phyloP scores from a whole-genome alignment of 2,797 vertebrate species.

The Lithobates sylvaticus region DNA sequence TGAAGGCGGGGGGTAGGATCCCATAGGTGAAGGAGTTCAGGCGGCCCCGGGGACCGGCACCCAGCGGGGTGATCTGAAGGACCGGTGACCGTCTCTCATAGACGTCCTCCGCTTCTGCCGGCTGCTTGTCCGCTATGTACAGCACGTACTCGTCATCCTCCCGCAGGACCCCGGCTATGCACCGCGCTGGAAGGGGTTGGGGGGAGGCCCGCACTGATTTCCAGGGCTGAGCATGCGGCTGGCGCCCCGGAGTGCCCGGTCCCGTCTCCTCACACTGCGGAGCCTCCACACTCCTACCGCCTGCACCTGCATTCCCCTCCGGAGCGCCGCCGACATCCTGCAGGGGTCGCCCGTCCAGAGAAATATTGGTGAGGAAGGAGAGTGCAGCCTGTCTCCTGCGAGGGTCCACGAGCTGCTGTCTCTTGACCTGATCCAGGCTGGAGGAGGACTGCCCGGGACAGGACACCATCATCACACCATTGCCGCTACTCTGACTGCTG shows the following conservation, averaged over 20 bases:
- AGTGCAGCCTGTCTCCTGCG: slow-evolving; percentile 93
- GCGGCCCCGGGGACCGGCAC: slow-evolving; percentile 81
- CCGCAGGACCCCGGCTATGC: neutral
- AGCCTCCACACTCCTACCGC: slow-evolving; percentile 74
- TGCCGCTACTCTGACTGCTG: slow-evolving; percentile 69
- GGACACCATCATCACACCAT: slow-evolving; percentile 35
- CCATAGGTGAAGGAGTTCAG: slow-evolving; percentile 76
- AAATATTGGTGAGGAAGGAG: slow-evolving; percentile 95
- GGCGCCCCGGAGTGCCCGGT: slow-evolving; percentile 63
- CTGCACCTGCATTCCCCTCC: slow-evolving; percentile 69
- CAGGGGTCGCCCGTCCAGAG: slow-evolving; percentile 91
- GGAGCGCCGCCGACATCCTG: slow-evolving; percentile 75
- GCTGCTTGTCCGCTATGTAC: slow-evolving; percentile 70
- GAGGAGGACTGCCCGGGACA: slow-evolving; percentile 65
- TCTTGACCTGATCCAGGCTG: slow-evolving; percentile 74
- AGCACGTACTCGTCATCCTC: neutral
- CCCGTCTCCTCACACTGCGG: slow-evolving; percentile 65
- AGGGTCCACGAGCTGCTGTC: slow-evolving; percentile 87
- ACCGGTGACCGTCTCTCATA: slow-evolving; percentile 56
- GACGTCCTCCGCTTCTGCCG: slow-evolving; percentile 63
- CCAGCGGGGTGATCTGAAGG: slow-evolving; percentile 79
- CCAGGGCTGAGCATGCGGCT: neutral
- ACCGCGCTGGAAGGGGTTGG: neutral
- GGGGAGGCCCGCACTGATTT: slow-evolving; percentile 27
- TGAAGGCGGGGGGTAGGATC: slow-evolving; percentile 77